Evolutionary conservation across 30 jellyfish, hydroid and myxozoan species (phyloP).

Genomic region (Sanderia malayensis): DNA sequence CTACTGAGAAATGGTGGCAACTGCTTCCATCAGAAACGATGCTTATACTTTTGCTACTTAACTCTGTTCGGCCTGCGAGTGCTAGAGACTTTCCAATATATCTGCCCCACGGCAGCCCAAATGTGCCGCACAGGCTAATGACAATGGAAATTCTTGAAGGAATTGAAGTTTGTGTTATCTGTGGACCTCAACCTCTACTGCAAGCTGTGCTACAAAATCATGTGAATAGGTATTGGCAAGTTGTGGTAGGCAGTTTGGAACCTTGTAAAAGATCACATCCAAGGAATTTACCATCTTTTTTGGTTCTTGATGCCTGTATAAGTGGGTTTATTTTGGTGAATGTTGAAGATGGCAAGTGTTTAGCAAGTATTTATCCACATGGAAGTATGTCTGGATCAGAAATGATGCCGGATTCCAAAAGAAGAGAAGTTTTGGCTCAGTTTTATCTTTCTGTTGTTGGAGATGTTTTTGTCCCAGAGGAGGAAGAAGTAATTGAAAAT

Average conservation of each 20-base stretch:
- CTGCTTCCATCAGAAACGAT: conserved; percentile 68
- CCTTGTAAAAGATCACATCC: conserved; percentile 75
- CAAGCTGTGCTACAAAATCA: conserved; percentile 60
- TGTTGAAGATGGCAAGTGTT: conserved; percentile 74
- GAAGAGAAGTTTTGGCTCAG: conserved; percentile 45
- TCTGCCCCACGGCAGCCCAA: conserved; percentile 94
- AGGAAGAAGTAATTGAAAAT: conserved; percentile 33
- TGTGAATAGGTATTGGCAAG: conserved; percentile 74
- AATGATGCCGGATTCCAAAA: conserved; percentile 36
- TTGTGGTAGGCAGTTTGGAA: conserved; percentile 47
- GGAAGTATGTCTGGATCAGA: conserved; percentile 76
- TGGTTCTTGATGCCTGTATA: conserved; percentile 56
- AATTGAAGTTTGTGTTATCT: conserved; percentile 71
- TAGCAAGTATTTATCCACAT: conserved; percentile 74
- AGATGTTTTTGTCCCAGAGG: conserved; percentile 25
- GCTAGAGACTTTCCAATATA: conserved; percentile 90
- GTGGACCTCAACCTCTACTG: conserved; percentile 94
- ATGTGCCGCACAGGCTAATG: conserved; percentile 88
- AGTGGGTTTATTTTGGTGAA: conserved; percentile 69
- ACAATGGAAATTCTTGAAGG: conserved; percentile 72
- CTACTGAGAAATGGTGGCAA: conserved; percentile 99
- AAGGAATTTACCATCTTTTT: conserved; percentile 62
- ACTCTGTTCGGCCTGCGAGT: conserved; percentile 45
- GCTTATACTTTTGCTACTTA: conserved; percentile 50
- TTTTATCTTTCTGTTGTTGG: conserved; percentile 72